These are phyloP conservation scores for Drosophila takahashii DNA, from an alignment of 1,140 invertebrate species.

Conservation along the genomic window DNA sequence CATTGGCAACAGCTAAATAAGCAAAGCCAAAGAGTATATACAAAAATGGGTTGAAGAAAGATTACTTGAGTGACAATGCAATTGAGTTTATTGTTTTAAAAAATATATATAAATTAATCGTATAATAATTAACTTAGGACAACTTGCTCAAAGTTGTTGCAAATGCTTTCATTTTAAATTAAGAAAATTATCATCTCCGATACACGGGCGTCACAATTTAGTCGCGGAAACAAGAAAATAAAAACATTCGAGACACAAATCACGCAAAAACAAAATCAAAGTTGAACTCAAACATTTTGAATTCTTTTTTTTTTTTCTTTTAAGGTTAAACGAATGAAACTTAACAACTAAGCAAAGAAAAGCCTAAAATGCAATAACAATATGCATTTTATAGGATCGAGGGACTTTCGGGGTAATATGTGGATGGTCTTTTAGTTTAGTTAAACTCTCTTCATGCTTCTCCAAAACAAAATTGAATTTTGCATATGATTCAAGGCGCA, in stretches of 20 bases:
- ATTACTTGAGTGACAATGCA: slow-evolving; percentile 39
- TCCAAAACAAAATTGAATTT: slow-evolving; percentile 76
- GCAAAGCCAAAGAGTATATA: slow-evolving; percentile 37
- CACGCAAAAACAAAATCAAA: slow-evolving; percentile 51
- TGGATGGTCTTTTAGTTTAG: slow-evolving; percentile 69
- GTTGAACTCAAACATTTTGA: slow-evolving; percentile 28
- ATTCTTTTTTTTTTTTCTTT: slow-evolving; percentile 21
- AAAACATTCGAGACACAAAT: slow-evolving; percentile 53
- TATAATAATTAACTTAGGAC: slow-evolving; percentile 68
- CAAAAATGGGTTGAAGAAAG: slow-evolving; percentile 25
- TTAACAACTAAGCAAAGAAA: slow-evolving; percentile 59
- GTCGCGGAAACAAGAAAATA: slow-evolving; percentile 21
- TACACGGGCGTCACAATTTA: slow-evolving; percentile 40
- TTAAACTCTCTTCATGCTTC: slow-evolving; percentile 35
- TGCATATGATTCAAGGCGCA: slow-evolving; percentile 37
- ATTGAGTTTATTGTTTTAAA: slow-evolving; percentile 52
- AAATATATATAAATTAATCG: slow-evolving; percentile 68
- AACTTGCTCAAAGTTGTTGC: slow-evolving; percentile 62
- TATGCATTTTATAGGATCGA: slow-evolving; percentile 39
- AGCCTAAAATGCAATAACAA: slow-evolving; percentile 54
- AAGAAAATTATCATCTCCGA: slow-evolving; percentile 27
- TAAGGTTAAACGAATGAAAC: slow-evolving; percentile 54
- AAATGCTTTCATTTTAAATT: slow-evolving; percentile 51
- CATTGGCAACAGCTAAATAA: slow-evolving; percentile 11
- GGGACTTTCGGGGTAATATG: slow-evolving; percentile 11